Percentiles rank a stretch among this genome's conserved stretches.
Conservation (phyloP, 1,140 invertebrate genomes). For the Calephelis nemesis region DNA sequence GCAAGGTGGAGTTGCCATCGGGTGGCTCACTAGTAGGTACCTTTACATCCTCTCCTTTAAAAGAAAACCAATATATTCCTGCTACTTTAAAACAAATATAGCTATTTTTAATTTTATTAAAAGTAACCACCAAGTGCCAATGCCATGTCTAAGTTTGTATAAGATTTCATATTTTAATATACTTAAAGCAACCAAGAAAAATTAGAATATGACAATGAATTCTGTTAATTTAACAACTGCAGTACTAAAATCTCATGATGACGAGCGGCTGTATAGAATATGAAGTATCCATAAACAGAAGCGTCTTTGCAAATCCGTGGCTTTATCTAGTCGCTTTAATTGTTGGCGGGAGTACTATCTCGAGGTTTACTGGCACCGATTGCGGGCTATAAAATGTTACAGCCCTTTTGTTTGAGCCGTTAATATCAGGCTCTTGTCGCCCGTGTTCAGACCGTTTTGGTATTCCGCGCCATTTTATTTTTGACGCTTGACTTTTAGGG, state of each 20-base stretch:
- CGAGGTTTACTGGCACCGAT: constrained; percentile 53
- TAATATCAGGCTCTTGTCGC: constrained; percentile 50
- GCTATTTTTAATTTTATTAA: no score
- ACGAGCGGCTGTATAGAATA: constrained; percentile 3
- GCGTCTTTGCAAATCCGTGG: constrained; percentile 28
- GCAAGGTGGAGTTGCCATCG: no score
- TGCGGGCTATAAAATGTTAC: constrained; percentile 67
- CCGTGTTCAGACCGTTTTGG: constrained; percentile 28
- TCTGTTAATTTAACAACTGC: not conserved
- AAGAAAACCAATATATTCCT: no score
- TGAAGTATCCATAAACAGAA: constrained; percentile 12
- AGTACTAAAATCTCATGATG: not conserved
- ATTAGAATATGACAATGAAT: not conserved
- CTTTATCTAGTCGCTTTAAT: constrained; percentile 70
- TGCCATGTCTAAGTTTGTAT: no score
- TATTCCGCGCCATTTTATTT: constrained; percentile 2
- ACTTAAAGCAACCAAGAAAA: no score
- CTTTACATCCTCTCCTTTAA: no score
- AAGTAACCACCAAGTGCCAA: no score
- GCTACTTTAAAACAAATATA: no score
- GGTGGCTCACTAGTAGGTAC: no score
- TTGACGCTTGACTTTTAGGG: not conserved
- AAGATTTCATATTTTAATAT: no score
- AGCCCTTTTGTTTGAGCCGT: constrained; percentile 56
- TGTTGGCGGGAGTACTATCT: constrained; percentile 68